Conservation (phyloP, 2,888 invertebrate species). For the Hypomecis atomaria region DNA sequence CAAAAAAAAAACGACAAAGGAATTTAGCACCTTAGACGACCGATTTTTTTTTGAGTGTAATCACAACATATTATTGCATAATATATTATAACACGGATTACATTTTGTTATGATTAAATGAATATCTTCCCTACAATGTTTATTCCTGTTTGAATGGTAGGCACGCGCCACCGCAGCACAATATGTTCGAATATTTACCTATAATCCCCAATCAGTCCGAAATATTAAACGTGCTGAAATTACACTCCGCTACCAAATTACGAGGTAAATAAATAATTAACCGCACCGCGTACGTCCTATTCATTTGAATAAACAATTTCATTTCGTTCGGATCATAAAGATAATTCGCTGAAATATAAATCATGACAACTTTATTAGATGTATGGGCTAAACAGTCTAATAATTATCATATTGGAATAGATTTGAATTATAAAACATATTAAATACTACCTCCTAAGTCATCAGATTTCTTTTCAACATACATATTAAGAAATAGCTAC, state of each 20-base stretch:
- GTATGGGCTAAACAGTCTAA: not conserved
- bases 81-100: no score
- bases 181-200: constrained; percentile 44
- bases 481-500: no score
- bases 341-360: constrained; percentile 7
- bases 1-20: no score
- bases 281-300: constrained; percentile 7
- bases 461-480: no score
- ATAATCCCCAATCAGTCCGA: constrained; percentile 42
- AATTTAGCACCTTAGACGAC: no score
- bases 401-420: not conserved
- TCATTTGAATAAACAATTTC: constrained; percentile 24
- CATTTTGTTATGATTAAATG: no score
- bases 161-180: not conserved
- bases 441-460: no score
- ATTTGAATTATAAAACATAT: no score
- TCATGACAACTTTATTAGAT: not conserved
- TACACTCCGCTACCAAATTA: constrained; percentile 35
- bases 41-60: no score
- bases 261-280: constrained; percentile 15
- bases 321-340: not conserved
- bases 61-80: no score
- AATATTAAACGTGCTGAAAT: constrained; percentile 47
- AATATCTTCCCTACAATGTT: no score
- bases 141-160: not conserved